Conservation (phyloP, 2,888 invertebrate species). For the Caenorhabditis zanzibari region DNA sequence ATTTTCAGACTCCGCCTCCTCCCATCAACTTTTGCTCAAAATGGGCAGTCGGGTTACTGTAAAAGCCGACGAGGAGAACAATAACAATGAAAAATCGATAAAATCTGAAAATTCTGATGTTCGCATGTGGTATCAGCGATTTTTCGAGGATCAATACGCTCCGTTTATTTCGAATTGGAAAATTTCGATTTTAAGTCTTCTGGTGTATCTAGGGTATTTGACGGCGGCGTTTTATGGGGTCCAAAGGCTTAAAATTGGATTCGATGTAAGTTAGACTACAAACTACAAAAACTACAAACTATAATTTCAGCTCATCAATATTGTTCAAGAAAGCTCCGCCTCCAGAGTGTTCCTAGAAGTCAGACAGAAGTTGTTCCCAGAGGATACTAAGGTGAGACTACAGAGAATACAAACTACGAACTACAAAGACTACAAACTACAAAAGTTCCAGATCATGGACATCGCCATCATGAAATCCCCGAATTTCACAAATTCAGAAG, state of each 20-base stretch:
- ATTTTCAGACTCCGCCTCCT: constrained; percentile 34
- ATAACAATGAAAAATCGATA: constrained; percentile 39
- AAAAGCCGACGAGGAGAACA: constrained; percentile 55
- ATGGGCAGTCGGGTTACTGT: constrained; percentile 54
- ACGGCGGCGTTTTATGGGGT: constrained; percentile 68
- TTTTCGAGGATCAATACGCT: constrained; percentile 77
- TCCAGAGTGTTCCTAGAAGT: constrained; percentile 75
- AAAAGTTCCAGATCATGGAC: constrained; percentile 68
- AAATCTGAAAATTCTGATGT: constrained; percentile 1
- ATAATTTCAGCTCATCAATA: constrained; percentile 76
- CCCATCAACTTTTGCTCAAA: constrained; percentile 44
- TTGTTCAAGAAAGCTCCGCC: constrained; percentile 74
- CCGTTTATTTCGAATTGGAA: constrained; percentile 71
- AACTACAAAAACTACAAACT: constrained; percentile 3
- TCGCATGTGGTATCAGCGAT: constrained; percentile 78
- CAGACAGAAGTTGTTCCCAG: constrained; percentile 58
- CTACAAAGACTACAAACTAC: not conserved
- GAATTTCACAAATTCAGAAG: constrained; percentile 65
- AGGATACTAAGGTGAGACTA: constrained; percentile 53
- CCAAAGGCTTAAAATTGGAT: constrained; percentile 75
- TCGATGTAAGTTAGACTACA: constrained; percentile 72
- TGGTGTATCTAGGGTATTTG: constrained; percentile 70
- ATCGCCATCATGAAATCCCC: constrained; percentile 78
- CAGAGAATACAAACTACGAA: constrained; percentile 1
- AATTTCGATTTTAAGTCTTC: constrained; percentile 56